Conservation (phyloP, 37 sponge, comb jelly and placozoan genomes). For the Tethya wilhelma region DNA sequence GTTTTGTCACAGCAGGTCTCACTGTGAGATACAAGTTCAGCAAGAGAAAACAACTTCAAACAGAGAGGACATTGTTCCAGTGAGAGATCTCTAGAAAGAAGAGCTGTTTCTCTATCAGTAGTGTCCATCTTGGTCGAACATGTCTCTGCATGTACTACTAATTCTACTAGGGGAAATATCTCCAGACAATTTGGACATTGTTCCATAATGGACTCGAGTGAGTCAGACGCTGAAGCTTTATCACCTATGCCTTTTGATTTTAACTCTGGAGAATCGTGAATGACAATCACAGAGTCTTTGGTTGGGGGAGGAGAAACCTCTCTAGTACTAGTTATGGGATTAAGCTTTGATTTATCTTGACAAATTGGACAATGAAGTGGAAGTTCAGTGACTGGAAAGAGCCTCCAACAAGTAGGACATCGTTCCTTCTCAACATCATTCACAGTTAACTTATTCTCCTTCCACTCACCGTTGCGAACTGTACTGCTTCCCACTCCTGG, state of each 20-base stretch:
- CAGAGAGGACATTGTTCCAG: slow-evolving; percentile 48
- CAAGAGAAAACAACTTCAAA: slow-evolving; percentile 9
- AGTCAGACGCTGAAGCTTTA: too few relatives aligned
- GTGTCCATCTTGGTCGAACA: slow-evolving; percentile 12
- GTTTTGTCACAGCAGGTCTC: slow-evolving; percentile 4
- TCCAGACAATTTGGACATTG: slow-evolving; percentile 30
- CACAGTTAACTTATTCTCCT: too few relatives aligned
- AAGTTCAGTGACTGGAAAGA: slow-evolving; percentile 28
- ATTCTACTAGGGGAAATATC: slow-evolving; percentile 4
- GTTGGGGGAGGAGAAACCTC: too few relatives aligned
- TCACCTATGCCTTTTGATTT: too few relatives aligned
- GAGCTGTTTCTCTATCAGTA: background rate
- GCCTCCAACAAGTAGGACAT: slow-evolving; percentile 27
- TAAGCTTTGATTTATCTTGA: too few relatives aligned
- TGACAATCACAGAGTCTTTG: too few relatives aligned
- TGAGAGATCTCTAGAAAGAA: background rate
- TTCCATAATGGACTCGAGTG: too few relatives aligned
- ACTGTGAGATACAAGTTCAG: slow-evolving; percentile 40
- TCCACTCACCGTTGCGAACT: too few relatives aligned
- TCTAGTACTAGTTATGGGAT: too few relatives aligned
- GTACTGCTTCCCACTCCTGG: too few relatives aligned
- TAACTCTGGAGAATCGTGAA: too few relatives aligned
- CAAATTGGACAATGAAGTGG: slow-evolving; percentile 8
- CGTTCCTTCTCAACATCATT: slow-evolving; percentile 4
- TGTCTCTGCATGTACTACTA: slow-evolving; percentile 20